Base-by-base conservation (phyloP, 2,113 vertebrate genomes). In the Ailurus styani region DNA sequence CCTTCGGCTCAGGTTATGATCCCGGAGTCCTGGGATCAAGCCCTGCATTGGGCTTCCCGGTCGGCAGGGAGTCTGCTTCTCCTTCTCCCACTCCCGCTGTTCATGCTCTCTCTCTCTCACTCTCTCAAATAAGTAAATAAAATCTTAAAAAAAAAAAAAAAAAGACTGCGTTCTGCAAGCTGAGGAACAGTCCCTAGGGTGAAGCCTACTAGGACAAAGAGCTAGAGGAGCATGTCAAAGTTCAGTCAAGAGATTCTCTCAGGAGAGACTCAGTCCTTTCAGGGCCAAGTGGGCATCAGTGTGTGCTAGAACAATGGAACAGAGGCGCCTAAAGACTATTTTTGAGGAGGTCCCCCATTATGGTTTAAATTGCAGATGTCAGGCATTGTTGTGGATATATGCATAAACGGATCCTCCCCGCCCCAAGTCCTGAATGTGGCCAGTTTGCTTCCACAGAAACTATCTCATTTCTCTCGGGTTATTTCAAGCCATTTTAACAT, bases 401-500 rank as follows among this genome's bases (percentile, higher is more conserved):
- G 14, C 27, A 57, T 18, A 27, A 57, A 88, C 1, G 4, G 17
- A 23, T 8, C 52, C 25, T 11, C 21, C 29, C 9, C 2, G 14
- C 17, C 37, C 37, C 12, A 31, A 27, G 9, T 85, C 70, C 29
- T 62, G 57, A 52, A 45, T 12, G 5, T 60, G 25, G 47, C 60
- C n/a, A 50, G 25, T 93, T 72, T 79, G 34, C 34, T 70, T 54
- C 23, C 42, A 40, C 21, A 31, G 55, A 89, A 54, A 11, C 14
- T 29, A 5, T 57, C 55, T 27, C 14, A 18, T 90, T 93, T 96
- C 34, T 83, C 73, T 79, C 15, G 17, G 66, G 21, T 66, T 73
- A 62, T 85, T 91, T 94, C 66, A 96, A 75, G 42, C n/a, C 81
- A 40, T 55, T 89, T 90, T 81, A n/a, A 75, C 62, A 72, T 72